Evolutionary conservation across 2,113 vertebrate species (phyloP), one percentile per base, ranked within the genome.

Genomic region (Pongo pygmaeus): DNA sequence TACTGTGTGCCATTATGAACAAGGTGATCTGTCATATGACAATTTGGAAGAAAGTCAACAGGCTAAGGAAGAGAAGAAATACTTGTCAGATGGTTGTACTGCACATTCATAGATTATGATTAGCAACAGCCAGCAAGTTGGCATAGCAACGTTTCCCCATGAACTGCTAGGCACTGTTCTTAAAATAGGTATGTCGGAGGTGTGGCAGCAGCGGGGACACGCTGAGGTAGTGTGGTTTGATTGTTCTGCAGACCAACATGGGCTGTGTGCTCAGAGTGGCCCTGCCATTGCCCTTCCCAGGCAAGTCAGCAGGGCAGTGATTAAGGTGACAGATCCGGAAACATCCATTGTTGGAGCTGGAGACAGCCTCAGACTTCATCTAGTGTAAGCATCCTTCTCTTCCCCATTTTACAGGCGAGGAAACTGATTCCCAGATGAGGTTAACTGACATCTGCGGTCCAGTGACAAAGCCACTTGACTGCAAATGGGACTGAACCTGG

Each of bases 101-200:
- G 40, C 95, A 55, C 97, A 94, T 97, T 98, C 98, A 84, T 94
- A 95, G 95, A 92, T 97, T 94, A 94, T 97, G 97, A 97, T 98
- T 98, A 98, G 97, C 98, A 98, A 96, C 97, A 96, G 97, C 97
- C 97, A 88, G 91, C 13, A 59, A 0, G 97, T 98, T 98, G 98
- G 96, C 98, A 98, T 98, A 98, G 98, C 97, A 98, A 98, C 98
- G 25, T 87, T 97, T 97, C 86, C 96, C 98, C 84, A n/a, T 95
- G 97, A 98, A 97, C 96, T 84, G 43, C 81, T 22, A 96, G 83
- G 98, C 94, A 43, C 88, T 8, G 9, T 72, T 98, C 98, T 95
- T 98, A 98, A 98, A 98, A 98, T 97, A 98, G 98, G 93, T 83
- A 43, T 1, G 2, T 70, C 48, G 50, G 90, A 94, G 96, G 97